Percentiles rank a stretch among this genome's conserved stretches.
Evolutionary conservation across 2,113 vertebrate species (phyloP).

Genomic region (Misgurnus mizolepis): DNA sequence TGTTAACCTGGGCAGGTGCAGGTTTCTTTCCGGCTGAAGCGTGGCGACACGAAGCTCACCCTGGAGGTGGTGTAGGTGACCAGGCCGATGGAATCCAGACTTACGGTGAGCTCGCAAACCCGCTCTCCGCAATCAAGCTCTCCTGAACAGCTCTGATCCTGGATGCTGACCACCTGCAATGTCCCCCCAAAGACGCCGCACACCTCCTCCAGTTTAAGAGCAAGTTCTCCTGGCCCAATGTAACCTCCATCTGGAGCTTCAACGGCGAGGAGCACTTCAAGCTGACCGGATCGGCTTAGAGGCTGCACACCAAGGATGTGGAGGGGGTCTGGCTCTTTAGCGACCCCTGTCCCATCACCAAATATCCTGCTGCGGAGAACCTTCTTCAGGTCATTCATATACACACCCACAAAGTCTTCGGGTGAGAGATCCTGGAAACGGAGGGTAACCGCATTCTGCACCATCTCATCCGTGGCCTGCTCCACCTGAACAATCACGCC

Average conservation of each 20-base stretch:
- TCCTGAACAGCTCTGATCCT: conserved; percentile 86
- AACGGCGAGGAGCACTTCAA: conserved; percentile 89
- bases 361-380: conserved; percentile 74
- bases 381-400: conserved; percentile 84
- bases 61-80: conserved; percentile 90
- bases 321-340: conserved; percentile 79
- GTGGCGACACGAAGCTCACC: conserved; percentile 87
- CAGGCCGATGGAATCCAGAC: conserved; percentile 79
- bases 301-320: conserved; percentile 89
- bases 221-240: conserved; percentile 83
- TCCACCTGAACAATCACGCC: conserved; percentile 89
- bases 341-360: conserved; percentile 65
- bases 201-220: conserved; percentile 81
- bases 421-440: conserved; percentile 86
- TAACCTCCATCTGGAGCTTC: conserved; percentile 83
- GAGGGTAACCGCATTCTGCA: conserved; percentile 84
- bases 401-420: conserved; percentile 87
- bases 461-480: conserved; percentile 83
- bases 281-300: conserved; percentile 74
- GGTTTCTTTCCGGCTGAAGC: conserved; percentile 82
- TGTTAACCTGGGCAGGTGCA: conserved; percentile 86
- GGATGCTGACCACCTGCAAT: conserved; percentile 78
- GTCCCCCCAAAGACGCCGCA: conserved; percentile 81
- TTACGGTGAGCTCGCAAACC: conserved; percentile 84
- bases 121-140: conserved; percentile 86